phyloP scores from a whole-genome alignment of 1,140 invertebrate species.

The Drosophila carrolli region DNA sequence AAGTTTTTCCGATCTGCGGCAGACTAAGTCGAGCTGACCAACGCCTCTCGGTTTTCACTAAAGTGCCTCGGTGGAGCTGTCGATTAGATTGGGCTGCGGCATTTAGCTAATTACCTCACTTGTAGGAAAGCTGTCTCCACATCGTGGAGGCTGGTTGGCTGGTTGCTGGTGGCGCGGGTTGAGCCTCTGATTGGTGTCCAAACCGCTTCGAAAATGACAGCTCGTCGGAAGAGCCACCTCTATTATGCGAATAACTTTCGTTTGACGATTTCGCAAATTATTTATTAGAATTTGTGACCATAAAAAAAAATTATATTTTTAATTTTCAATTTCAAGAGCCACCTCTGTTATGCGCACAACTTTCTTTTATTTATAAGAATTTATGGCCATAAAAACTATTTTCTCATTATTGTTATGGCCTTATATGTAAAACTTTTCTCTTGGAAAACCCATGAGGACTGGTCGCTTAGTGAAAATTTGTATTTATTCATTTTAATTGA shows the following conservation, averaged over 20 bases:
- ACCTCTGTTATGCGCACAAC: slow-evolving; percentile 7
- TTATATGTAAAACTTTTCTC: background rate
- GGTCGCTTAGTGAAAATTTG: slow-evolving; percentile 2
- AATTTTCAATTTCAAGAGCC: background rate
- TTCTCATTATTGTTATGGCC: background rate
- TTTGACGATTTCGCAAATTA: slow-evolving; percentile 11
- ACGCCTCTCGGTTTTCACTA: slow-evolving; percentile 67
- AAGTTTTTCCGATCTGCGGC: slow-evolving; percentile 52
- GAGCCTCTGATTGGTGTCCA: slow-evolving; percentile 16
- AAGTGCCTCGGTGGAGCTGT: slow-evolving; percentile 51
- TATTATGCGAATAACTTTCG: slow-evolving; percentile 16
- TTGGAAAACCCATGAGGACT: background rate
- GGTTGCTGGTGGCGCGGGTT: background rate
- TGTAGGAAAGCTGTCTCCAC: slow-evolving; percentile 18
- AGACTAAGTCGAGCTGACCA: slow-evolving; percentile 20
- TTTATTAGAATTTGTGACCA: slow-evolving; percentile 22
- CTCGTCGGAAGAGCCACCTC: slow-evolving; percentile 16
- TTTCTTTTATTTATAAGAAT: slow-evolving; percentile 34
- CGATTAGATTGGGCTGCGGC: slow-evolving; percentile 68
- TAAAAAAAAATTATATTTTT: slow-evolving; percentile 5
- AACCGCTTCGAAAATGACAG: slow-evolving; percentile 36
- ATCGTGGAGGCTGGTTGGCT: background rate
- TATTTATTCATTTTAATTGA: background rate
- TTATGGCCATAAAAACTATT: slow-evolving; percentile 15
- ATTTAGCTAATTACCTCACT: slow-evolving; percentile 67